Conservation (phyloP, 2,113 vertebrate species). For the Malurus cyaneus region DNA sequence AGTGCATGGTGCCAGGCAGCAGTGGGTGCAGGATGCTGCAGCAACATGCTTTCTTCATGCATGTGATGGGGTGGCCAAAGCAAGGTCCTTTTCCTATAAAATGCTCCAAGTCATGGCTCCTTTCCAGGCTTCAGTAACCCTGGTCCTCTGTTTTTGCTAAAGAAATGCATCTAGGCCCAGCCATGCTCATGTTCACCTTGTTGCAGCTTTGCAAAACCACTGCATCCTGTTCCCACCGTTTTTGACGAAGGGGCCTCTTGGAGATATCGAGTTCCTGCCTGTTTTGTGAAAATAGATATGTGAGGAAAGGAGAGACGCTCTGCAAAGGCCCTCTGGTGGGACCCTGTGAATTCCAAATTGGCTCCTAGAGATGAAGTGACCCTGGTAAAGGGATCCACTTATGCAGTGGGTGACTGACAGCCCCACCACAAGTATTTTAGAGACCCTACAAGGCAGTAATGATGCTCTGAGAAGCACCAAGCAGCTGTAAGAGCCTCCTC, state of each 20-base stretch:
- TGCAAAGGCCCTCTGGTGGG: neutral
- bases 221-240: neutral
- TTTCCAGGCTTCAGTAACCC: neutral
- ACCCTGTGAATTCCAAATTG: slow-evolving; percentile 41
- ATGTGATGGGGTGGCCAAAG: neutral
- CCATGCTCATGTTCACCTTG: neutral
- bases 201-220: neutral
- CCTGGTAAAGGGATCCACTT: neutral
- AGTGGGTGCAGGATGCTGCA: neutral
- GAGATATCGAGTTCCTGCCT: slow-evolving; percentile 36
- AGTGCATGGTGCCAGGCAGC: neutral
- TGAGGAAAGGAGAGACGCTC: slow-evolving; percentile 32
- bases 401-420: neutral
- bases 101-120: neutral
- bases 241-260: neutral
- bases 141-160: neutral
- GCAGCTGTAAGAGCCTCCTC: neutral
- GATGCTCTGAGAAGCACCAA: neutral
- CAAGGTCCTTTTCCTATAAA: neutral
- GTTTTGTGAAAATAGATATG: slow-evolving; percentile 60
- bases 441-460: neutral
- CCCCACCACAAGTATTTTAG: neutral
- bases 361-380: neutral
- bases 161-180: neutral
- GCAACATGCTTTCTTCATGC: neutral